phyloP scores from a whole-genome alignment of 2,888 invertebrate species.

The Atethmia centrago region DNA sequence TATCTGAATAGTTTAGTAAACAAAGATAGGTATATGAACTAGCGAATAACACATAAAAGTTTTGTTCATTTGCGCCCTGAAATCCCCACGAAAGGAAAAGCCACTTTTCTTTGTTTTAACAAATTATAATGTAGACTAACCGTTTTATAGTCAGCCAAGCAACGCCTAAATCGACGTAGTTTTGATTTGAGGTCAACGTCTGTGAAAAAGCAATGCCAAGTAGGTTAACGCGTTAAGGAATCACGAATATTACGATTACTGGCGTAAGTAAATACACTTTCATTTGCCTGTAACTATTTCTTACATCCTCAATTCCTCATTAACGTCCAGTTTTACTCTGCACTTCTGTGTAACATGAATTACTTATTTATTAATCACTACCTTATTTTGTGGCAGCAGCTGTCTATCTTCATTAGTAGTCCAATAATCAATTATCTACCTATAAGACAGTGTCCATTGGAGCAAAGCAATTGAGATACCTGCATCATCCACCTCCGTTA shows the following conservation, averaged over 20 bases:
- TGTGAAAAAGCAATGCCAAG: conserved; percentile 61
- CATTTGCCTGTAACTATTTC: conserved; percentile 41
- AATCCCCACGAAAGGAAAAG: not conserved
- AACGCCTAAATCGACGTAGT: conserved; percentile 40
- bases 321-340: conserved; percentile 1
- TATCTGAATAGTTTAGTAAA: conserved; percentile 35
- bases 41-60: conserved; percentile 3
- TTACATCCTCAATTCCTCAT: conserved; percentile 11
- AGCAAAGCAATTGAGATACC: conserved; percentile 42
- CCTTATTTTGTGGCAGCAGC: not conserved
- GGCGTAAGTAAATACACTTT: conserved; percentile 50
- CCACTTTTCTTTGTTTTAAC: conserved; percentile 6
- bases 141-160: conserved; percentile 12
- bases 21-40: conserved; percentile 46
- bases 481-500: conserved; percentile 31
- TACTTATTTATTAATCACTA: not conserved
- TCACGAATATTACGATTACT: conserved; percentile 47
- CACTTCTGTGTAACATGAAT: conserved; percentile 9
- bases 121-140: not conserved
- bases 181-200: conserved; percentile 61
- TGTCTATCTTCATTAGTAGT: conserved; percentile 14
- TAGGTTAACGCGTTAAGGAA: conserved; percentile 62
- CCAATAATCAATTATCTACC: conserved; percentile 28
- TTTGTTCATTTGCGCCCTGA: conserved; percentile 4
- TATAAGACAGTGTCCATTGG: conserved; percentile 28